Percentiles rank a stretch among this genome's conserved stretches.
Evolutionary conservation across 2,113 vertebrate species (phyloP).

Genomic region (Ginglymostoma cirratum): DNA sequence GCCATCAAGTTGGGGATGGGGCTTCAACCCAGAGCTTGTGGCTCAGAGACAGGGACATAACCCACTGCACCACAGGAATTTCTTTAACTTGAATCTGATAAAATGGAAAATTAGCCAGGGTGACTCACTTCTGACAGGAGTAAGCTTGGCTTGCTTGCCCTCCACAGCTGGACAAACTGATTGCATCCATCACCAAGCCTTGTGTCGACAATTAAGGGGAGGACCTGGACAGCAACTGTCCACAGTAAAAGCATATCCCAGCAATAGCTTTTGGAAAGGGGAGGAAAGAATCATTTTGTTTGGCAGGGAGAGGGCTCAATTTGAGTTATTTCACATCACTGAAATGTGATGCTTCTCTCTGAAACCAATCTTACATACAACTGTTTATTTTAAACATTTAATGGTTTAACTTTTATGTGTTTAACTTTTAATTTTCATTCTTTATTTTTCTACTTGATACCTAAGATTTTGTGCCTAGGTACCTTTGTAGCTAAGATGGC

Average conservation of each 20-base stretch:
- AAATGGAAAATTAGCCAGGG: background rate
- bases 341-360: background rate
- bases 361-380: background rate
- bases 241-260: background rate
- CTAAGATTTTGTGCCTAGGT: too few species aligned
- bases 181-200: background rate
- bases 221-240: background rate
- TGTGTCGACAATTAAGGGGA: background rate
- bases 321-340: background rate
- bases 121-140: background rate
- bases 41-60: background rate
- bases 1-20: too few species aligned
- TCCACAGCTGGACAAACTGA: background rate
- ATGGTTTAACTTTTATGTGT: too few species aligned
- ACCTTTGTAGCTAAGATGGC: too few species aligned
- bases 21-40: background rate
- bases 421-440: too few species aligned
- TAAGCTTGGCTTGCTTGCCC: background rate
- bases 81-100: background rate
- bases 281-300: background rate
- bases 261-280: background rate
- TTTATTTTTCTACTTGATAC: too few species aligned
- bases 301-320: background rate
- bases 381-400: too few species aligned
- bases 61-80: background rate